Base-by-base conservation (phyloP, 1,140 invertebrate genomes). In the Thalassaphorura encarpata region DNA sequence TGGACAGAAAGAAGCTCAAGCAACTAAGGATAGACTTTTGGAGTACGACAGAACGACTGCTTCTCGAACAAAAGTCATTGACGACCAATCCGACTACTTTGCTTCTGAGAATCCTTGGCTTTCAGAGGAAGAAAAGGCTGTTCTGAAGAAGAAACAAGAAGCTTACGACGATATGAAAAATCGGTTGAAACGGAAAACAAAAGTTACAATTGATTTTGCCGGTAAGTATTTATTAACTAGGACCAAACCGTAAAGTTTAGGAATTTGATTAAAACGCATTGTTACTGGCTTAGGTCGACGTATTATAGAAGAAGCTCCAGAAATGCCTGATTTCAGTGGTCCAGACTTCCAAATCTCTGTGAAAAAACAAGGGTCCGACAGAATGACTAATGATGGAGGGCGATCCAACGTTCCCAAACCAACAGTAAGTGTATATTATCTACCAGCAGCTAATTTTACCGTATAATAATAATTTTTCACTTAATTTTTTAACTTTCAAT, bases 81-180 rank as follows among this genome's bases (percentile, higher is more conserved):
- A 97, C 70, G 93, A 97, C 71, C 88, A 97, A 69, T 82, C 82
- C 60, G 94, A 97, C 72, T 97, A 97, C 71, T 97, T 89, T 73
- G 80, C 82, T 60, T 73, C 83, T 5, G 83, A 82, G 69, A 84
- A 83, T 13, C 82, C 82, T 21, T 96, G 92, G 91, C 70, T 92
- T 3, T 81, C 77, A 41, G 74, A 83, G 15, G 70, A 76, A 13
- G 83, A 93, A 67, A 76, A 82, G 62, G 77, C 81, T 33, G 77
- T 79, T 53, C 72, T 86, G 41, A 73, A 81, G 54, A 79, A 83
- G 63, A 79, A 83, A 19, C 81, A 87, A 69, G 78, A 83, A 56
- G 54, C 56, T 0, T 65, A 65, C 21, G 23, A 50, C 4, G 77
- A 85, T 56, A 70, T 83, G 43, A 80, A 77, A 8, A 85, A 84